Conservation (phyloP, 2,797 vertebrate species). For the Synanceia verrucosa region DNA sequence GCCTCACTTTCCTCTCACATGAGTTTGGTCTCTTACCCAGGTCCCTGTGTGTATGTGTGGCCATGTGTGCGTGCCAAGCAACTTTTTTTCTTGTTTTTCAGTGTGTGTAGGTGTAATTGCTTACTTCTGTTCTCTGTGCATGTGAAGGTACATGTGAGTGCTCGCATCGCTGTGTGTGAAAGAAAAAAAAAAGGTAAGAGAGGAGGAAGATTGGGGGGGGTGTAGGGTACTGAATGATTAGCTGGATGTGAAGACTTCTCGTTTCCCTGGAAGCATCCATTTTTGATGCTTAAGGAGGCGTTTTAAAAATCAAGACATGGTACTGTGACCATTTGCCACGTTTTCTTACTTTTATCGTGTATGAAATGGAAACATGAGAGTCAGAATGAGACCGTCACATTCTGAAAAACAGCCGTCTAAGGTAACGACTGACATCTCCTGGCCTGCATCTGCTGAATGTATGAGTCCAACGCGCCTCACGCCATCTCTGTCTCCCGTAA, state of each 20-base stretch:
- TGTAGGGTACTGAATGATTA: constrained; percentile 7
- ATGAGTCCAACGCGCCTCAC: constrained; percentile 56
- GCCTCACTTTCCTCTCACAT: constrained; percentile 75
- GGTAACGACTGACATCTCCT: constrained; percentile 50
- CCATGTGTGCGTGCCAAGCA: constrained; percentile 27
- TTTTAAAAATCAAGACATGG: constrained; percentile 52
- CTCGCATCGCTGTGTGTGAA: constrained; percentile 44
- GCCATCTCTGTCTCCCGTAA: constrained; percentile 39
- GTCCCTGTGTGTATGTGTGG: constrained; percentile 48
- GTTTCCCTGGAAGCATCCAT: constrained; percentile 11
- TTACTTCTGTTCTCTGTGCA: constrained; percentile 59
- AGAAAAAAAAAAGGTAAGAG: constrained; percentile 23
- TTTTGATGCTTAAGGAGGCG: constrained; percentile 20
- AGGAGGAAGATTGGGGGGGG: not conserved
- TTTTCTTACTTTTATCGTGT: constrained; percentile 42
- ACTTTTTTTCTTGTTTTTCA: constrained; percentile 20
- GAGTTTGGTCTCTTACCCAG: constrained; percentile 56
- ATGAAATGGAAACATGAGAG: constrained; percentile 36
- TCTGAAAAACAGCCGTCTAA: constrained; percentile 50
- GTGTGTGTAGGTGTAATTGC: constrained; percentile 56
- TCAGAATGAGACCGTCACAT: constrained; percentile 37
- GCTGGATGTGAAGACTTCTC: constrained; percentile 30
- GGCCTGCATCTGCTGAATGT: constrained; percentile 73
- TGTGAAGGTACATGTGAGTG: constrained; percentile 61
- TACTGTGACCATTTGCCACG: constrained; percentile 67